A percentile compares a stretch with the other conserved stretches of the same genome.
Evolutionary conservation across 92 coral and sea anemone species (phyloP).

Genomic region (Parazoanthus darwini): DNA sequence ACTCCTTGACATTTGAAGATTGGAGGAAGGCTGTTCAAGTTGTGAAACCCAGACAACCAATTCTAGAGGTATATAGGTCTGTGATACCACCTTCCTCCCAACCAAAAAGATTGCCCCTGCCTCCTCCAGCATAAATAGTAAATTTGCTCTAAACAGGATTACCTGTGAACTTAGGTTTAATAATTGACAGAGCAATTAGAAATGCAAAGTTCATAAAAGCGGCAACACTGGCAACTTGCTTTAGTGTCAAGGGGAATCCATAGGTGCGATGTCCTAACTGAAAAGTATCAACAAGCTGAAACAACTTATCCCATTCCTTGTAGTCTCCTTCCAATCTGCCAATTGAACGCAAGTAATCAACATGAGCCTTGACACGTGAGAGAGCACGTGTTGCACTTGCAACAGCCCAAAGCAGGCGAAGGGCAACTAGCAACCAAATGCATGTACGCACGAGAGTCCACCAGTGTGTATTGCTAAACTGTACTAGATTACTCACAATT

Average conservation of each 20-base stretch:
- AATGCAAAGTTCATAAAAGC: conserved; percentile 87
- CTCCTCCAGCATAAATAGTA: background rate
- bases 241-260: conserved; percentile 86
- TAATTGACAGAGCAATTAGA: conserved; percentile 75
- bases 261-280: conserved; percentile 78
- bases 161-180: conserved; percentile 55
- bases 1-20: no score
- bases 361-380: conserved; percentile 72
- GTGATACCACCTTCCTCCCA: no score
- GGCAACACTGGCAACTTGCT: conserved; percentile 83
- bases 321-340: conserved; percentile 71
- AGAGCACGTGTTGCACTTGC: conserved; percentile 72
- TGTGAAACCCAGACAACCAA: no score
- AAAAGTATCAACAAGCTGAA: conserved; percentile 71
- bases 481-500: conserved; percentile 50
- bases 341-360: conserved; percentile 72
- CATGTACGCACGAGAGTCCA: conserved; percentile 88
- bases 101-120: no score
- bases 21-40: no score
- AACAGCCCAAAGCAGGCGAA: conserved; percentile 85
- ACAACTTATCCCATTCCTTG: conserved; percentile 83
- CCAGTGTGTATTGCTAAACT: conserved; percentile 72
- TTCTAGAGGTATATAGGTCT: no score
- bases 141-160: background rate
- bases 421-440: conserved; percentile 80